Conservation (phyloP, 2,113 vertebrate genomes). For the Sander vitreus region DNA sequence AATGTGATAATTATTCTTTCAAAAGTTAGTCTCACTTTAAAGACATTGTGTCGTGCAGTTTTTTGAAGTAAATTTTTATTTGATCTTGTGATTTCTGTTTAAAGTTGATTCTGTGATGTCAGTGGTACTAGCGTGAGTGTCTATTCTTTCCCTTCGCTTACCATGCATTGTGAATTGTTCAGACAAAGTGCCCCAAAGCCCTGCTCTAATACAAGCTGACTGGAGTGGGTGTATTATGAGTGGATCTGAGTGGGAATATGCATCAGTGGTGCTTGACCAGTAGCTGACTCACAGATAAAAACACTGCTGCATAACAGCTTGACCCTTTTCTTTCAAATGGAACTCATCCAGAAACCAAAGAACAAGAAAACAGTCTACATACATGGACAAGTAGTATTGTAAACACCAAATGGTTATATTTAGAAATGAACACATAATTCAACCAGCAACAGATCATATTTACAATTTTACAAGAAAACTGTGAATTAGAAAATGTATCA, state of each 20-base stretch:
- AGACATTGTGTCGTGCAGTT: background rate
- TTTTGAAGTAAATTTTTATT: background rate
- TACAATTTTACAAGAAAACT: conserved; percentile 80
- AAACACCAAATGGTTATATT: conserved; percentile 67
- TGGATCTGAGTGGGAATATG: conserved; percentile 44
- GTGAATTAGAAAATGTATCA: conserved; percentile 51
- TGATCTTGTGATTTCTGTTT: background rate
- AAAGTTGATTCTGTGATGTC: background rate
- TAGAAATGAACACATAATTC: conserved; percentile 49
- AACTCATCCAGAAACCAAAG: conserved; percentile 22
- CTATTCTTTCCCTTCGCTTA: background rate
- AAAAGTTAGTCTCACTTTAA: background rate
- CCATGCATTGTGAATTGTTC: conserved; percentile 43
- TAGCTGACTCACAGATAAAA: conserved; percentile 45
- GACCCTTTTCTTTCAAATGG: conserved; percentile 22
- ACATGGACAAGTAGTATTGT: background rate
- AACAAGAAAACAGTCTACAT: conserved; percentile 30
- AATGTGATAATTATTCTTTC: background rate
- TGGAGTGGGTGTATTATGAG: conserved; percentile 56
- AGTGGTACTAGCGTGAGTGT: background rate
- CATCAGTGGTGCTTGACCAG: conserved; percentile 50
- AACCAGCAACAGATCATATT: conserved; percentile 74
- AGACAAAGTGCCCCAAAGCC: conserved; percentile 31
- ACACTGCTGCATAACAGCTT: conserved; percentile 19
- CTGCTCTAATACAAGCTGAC: conserved; percentile 5